Base-by-base conservation (phyloP, 1,140 invertebrate genomes). In the Hyles vespertilio region DNA sequence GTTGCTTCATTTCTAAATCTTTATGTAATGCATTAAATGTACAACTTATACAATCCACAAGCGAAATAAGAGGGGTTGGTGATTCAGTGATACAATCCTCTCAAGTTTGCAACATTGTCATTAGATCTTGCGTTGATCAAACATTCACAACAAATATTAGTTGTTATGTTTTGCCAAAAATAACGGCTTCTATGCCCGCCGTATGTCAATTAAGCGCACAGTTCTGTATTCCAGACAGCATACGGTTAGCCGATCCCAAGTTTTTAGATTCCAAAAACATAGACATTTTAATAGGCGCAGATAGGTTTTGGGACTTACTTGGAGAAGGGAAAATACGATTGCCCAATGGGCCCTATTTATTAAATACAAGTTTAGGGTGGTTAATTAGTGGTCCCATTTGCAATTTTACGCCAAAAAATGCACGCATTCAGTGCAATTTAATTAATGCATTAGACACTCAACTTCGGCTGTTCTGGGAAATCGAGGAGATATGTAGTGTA, bases 291-390 rank as follows among this genome's bases (percentile, higher is more conserved):
- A 67, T 67, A 47, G 64, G 64, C 9, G 64, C 59, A 32, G 59
- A 66, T 32, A 32, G 46, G 11, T 66, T 66, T 48, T 59, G 56
- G 67, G 57, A 69, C 9, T n/a, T n/a, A n/a, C n/a, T n/a, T n/a
- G n/a, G n/a, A n/a, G n/a, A n/a, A n/a, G n/a, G n/a, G n/a, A n/a
- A 51, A 48, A 57, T 69, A 10, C 53, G 61, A 22, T 57, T 69
- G 50, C 40, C 40, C 22, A 60, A 45, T 22, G 62, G 63, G 1
- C 67, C 67, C 4, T 65, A 61, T 53, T 36, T 67, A 45, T 60
- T 63, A 47, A 67, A 60, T 12, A 57, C 65, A 10, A 65, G 56
- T n/a, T 53, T 64, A 59, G 65, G 65, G 7, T 68, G 65, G 65
- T 22, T 63, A 59, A 56, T 63, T 8, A 58, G 55, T 5, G 65